Percentiles rank a stretch among this genome's conserved stretches.
phyloP scores from a whole-genome alignment of 2,113 vertebrate species.

The Catharus minimus region DNA sequence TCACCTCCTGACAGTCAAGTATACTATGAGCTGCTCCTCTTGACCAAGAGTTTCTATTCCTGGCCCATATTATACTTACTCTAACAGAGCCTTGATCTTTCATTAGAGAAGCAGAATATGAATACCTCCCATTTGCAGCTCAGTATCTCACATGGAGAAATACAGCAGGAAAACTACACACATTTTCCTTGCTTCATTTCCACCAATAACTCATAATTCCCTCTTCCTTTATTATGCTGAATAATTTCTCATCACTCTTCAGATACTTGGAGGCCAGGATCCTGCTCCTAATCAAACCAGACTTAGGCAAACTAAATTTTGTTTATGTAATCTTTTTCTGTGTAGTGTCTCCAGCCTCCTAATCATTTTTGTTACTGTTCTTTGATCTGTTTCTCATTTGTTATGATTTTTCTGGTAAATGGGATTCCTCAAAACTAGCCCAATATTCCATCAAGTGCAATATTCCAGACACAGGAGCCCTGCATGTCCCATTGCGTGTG shows the following conservation, averaged over 20 bases:
- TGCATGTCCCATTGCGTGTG: not conserved
- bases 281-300: slow-evolving; percentile 7
- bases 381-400: not conserved
- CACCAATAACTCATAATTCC: not conserved
- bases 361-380: not conserved
- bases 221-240: not conserved
- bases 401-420: slow-evolving; percentile 3
- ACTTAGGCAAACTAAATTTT: slow-evolving; percentile 24
- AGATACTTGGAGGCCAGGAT: slow-evolving; percentile 9
- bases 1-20: not conserved
- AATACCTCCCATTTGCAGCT: not conserved
- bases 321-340: slow-evolving; percentile 27
- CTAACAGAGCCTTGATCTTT: not conserved
- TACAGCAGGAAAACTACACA: not conserved
- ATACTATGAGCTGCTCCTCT: not conserved
- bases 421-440: not conserved
- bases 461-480: not conserved
- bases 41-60: not conserved
- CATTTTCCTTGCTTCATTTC: slow-evolving; percentile 16
- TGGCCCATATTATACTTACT: not conserved
- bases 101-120: not conserved
- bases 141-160: not conserved
- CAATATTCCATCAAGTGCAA: not conserved
- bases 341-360: not conserved
- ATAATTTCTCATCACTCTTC: not conserved